Evolutionary conservation across 1,140 invertebrate genomes (phyloP).

Genomic region (Agrypnia vestita): DNA sequence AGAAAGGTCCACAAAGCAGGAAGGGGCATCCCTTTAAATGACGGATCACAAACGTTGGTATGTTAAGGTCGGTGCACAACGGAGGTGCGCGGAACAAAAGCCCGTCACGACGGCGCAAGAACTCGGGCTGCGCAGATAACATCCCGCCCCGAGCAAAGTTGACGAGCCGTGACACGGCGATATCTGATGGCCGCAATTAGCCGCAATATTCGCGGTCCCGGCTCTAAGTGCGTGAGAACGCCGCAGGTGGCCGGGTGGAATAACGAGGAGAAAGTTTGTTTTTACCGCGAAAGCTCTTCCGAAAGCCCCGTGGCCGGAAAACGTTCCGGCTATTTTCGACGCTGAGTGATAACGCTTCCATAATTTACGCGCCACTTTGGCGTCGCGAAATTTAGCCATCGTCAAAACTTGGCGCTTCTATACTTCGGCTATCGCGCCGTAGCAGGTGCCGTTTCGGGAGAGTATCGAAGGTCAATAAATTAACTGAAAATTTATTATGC

Average conservation of each 20-base stretch:
- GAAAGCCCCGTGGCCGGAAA: conserved; percentile 48
- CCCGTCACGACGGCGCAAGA: not conserved
- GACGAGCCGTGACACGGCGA: not conserved
- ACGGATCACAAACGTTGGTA: too few relatives aligned
- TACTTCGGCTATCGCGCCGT: not conserved
- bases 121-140: conserved; percentile 1
- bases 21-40: too few relatives aligned
- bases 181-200: conserved; percentile 24
- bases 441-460: not conserved
- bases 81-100: too few relatives aligned
- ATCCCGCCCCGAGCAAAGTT: not conserved
- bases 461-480: not conserved
- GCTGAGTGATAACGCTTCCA: conserved; percentile 36
- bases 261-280: conserved; percentile 59
- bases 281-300: conserved; percentile 43
- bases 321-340: conserved; percentile 39
- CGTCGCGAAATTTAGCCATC: conserved; percentile 45
- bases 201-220: not conserved
- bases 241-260: conserved; percentile 52
- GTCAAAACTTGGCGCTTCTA: conserved; percentile 25
- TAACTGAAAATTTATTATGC: not conserved
- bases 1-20: too few relatives aligned
- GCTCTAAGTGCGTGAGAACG: conserved; percentile 56
- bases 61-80: too few relatives aligned
- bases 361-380: conserved; percentile 54